Evolutionary conservation across 1,140 invertebrate genomes (phyloP).

Genomic region (Drosophila ficusphila): DNA sequence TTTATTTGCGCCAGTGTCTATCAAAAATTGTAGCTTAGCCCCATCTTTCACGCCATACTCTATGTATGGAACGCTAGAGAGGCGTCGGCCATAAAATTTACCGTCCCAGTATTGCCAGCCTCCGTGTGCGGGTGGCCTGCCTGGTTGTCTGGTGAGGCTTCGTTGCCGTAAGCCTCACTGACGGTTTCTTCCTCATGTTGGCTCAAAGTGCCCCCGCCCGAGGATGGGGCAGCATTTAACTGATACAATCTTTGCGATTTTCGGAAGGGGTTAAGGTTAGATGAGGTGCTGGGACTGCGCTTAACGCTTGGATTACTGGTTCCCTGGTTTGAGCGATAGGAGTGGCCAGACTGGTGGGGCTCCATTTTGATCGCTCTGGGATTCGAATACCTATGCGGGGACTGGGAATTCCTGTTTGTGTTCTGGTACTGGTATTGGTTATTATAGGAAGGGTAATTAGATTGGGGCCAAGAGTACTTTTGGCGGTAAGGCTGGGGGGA

Average conservation of each 20-base stretch:
- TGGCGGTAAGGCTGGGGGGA: no score
- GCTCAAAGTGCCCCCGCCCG: not conserved
- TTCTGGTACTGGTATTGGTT: not conserved
- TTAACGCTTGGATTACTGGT: not conserved
- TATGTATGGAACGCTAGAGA: not conserved
- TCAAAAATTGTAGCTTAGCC: not conserved
- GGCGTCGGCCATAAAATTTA: conserved; percentile 1
- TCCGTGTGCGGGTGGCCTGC: not conserved
- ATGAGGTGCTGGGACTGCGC: not conserved
- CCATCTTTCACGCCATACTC: not conserved
- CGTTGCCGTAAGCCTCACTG: not conserved
- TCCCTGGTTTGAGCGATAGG: not conserved
- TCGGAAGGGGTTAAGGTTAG: not conserved
- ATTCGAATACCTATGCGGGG: not conserved
- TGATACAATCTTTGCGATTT: not conserved
- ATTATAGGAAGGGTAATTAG: no score
- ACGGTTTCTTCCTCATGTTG: not conserved
- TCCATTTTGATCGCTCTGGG: not conserved
- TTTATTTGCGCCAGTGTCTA: conserved; percentile 19
- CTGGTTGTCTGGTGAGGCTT: no score
- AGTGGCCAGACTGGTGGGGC: not conserved
- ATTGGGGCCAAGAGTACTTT: no score
- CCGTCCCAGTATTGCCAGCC: not conserved
- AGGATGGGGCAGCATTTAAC: not conserved
- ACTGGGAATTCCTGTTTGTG: not conserved